Evolutionary conservation across 2,888 invertebrate genomes (phyloP), one percentile per base, ranked within the genome.

Genomic region (Meta bourneti): DNA sequence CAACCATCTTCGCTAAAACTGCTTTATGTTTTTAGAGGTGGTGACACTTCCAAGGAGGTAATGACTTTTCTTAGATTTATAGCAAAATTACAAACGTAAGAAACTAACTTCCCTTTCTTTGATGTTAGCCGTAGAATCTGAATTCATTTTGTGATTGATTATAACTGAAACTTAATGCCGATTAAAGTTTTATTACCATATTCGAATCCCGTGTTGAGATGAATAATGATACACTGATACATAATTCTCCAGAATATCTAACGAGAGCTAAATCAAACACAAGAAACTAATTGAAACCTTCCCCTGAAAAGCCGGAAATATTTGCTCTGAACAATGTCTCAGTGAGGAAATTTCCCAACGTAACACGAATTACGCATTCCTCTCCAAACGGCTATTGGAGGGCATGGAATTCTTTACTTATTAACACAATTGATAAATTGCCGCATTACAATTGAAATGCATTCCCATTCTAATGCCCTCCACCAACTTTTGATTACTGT

Each of bases 381-480:
- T 6, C 61, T 16, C 61, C 61, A 9, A 61, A 34, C 34, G 34
- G 34, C 34, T 34, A 34, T 34, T 34, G 34, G 34, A 34, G 11
- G 7, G 61, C 16, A 61, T 16, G 48, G 74, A 83, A 83, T 74
- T 82, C 81, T 82, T 82, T 83, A 52, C 71, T 75, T 77, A 77
- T 72, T 80, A 75, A 52, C 80, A 87, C 54, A 87, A 79, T 72
- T 71, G 79, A 87, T 87, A 87, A 87, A 79, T 87, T 80, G 71
- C 79, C 70, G 52, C 71, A n/a, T 72, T 80, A 52, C 79, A 52
- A 70, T 80, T 72, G 79, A 80, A 79, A 72, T 34, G 19, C 70
- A 72, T 19, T 80, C 71, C 34, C 54, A 70, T 52, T 87, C 71
- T 87, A 87, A 87, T 87, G 87, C 52, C 87, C 72, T 72, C 79